A percentile compares a stretch with the other conserved stretches of the same genome.
Conservation (phyloP, 2,888 invertebrate species). For the Resseliella maxima region DNA sequence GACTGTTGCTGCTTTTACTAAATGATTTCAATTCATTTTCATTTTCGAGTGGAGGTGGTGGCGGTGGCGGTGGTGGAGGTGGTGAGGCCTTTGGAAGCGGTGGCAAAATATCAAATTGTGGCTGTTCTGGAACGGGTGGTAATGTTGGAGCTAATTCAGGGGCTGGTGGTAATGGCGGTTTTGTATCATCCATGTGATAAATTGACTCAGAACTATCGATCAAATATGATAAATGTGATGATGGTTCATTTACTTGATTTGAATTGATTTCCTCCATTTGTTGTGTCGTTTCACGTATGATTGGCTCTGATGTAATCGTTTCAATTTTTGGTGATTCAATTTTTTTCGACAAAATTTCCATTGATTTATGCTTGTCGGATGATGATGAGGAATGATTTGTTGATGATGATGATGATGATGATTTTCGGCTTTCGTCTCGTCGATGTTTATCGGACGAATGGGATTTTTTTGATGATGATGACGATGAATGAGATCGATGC, state of each 20-base stretch:
- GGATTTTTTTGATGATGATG: conserved; percentile 47
- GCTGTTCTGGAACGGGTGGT: not conserved
- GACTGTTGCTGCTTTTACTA: not conserved
- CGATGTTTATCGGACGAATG: conserved; percentile 19
- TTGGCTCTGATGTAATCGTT: not conserved
- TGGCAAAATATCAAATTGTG: conserved; percentile 51
- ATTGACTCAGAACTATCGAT: not conserved
- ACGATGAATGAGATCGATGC: conserved; percentile 41
- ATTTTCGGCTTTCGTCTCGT: conserved; percentile 21
- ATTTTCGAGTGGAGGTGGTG: conserved; percentile 58
- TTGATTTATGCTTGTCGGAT: conserved; percentile 36
- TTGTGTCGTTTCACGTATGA: not conserved
- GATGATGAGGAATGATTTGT: conserved; percentile 47
- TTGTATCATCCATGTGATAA: not conserved
- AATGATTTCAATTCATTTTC: not conserved
- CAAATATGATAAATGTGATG: not conserved
- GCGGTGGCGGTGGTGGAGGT: conserved; percentile 61
- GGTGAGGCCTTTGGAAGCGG: conserved; percentile 57
- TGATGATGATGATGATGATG: conserved; percentile 55
- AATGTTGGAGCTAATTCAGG: not conserved
- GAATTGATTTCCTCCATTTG: conserved; percentile 60
- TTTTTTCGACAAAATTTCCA: not conserved
- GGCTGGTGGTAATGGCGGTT: not conserved
- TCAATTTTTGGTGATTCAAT: not conserved
- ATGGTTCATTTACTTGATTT: not conserved